Evolutionary conservation across 2,113 vertebrate genomes (phyloP).

Genomic region (Lamprologus tigripictilis): DNA sequence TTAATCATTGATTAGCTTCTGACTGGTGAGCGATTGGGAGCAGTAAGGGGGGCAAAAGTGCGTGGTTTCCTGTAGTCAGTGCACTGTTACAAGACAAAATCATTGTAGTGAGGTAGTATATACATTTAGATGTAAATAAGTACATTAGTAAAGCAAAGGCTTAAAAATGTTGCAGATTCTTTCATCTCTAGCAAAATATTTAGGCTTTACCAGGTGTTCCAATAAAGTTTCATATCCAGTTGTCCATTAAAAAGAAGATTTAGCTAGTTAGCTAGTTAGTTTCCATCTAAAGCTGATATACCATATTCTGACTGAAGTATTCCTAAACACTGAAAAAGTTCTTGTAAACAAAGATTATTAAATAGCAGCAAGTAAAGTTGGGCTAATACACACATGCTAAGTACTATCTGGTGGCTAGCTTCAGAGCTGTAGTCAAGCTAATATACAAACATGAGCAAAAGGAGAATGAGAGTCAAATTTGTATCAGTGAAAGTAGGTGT

Average conservation of each 20-base stretch:
- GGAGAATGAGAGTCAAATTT: background rate
- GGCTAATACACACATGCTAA: background rate
- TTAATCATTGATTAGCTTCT: background rate
- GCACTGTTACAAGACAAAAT: background rate
- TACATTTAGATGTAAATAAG: background rate
- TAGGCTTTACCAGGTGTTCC: background rate
- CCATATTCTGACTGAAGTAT: background rate
- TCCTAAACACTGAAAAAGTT: background rate
- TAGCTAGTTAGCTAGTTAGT: background rate
- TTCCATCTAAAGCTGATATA: background rate
- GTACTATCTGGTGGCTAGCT: background rate
- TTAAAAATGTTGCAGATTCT: background rate
- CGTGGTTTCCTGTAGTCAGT: background rate
- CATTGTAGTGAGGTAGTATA: background rate
- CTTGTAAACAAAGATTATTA: background rate
- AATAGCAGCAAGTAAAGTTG: background rate
- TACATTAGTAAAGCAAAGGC: background rate
- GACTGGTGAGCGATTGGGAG: background rate
- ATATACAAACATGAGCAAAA: background rate
- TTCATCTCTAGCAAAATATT: background rate
- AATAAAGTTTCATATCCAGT: background rate
- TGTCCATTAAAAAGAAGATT: background rate
- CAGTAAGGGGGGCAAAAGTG: background rate
- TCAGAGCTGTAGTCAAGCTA: background rate
- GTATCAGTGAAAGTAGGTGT: background rate